These are phyloP conservation scores for Meteorus colon DNA, from an alignment of 2,888 invertebrate genomes.

Conservation along the genomic window DNA sequence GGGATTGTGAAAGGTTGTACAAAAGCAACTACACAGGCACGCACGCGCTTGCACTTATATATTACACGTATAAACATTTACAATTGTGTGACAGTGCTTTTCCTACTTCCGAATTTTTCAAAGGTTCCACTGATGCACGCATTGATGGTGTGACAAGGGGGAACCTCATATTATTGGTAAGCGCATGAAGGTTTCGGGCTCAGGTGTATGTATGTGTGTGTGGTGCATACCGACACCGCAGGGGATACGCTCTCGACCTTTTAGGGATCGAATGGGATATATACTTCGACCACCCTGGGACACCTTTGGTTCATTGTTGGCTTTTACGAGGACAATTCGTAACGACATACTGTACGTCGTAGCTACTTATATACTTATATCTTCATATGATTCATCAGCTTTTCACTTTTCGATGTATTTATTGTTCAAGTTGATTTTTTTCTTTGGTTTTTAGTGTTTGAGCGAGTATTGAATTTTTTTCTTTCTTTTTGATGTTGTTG, in stretches of 20 bases:
- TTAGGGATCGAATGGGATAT: neutral
- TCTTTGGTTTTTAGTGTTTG: neutral
- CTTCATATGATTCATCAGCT: conserved; percentile 12
- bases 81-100: conserved; percentile 5
- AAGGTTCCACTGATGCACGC: neutral
- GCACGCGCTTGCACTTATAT: neutral
- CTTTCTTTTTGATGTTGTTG: neutral
- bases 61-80: conserved; percentile 6
- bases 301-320: conserved; percentile 14
- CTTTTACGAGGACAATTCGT: neutral
- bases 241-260: conserved; percentile 14
- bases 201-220: conserved; percentile 22
- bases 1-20: conserved; percentile 12
- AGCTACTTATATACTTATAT: conserved; percentile 3
- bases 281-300: conserved; percentile 3
- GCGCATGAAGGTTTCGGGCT: conserved; percentile 5
- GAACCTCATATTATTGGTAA: conserved; percentile 14
- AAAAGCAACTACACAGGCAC: neutral
- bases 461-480: neutral
- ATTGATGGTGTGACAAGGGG: neutral
- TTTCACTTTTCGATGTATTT: neutral
- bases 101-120: conserved; percentile 9
- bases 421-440: neutral
- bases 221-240: conserved; percentile 23
- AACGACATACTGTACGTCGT: neutral